Evolutionary conservation across 1,140 invertebrate genomes (phyloP).

Genomic region (Calliopsis andreniformis): DNA sequence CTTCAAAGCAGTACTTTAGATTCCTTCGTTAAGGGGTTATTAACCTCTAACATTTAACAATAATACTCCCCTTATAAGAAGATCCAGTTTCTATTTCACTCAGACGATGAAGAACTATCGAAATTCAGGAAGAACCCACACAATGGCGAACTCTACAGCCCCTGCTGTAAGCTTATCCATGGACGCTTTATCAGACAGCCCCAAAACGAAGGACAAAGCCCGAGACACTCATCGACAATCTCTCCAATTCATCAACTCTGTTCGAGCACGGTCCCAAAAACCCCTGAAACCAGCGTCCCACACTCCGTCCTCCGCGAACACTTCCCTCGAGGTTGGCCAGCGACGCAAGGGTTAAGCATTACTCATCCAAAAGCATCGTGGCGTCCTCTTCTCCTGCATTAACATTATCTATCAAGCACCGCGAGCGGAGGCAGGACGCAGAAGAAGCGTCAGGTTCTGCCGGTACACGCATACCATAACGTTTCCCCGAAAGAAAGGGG

Average conservation of each 20-base stretch:
- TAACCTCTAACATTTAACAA: too few species aligned
- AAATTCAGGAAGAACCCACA: not conserved
- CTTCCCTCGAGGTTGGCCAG: not conserved
- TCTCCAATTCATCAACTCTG: not conserved
- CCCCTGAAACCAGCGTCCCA: not conserved
- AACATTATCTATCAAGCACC: conserved; percentile 45
- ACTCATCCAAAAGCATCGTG: conserved; percentile 28
- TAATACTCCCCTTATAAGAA: too few species aligned
- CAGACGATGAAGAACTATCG: not conserved
- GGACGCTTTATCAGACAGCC: not conserved
- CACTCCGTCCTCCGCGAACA: not conserved
- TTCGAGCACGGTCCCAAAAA: conserved; percentile 4
- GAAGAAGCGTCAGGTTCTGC: conserved; percentile 47
- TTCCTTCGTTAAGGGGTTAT: too few species aligned
- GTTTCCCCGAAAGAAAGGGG: conserved; percentile 43
- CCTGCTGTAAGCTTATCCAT: too few species aligned
- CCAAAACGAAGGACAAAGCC: not conserved
- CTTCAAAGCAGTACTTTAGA: too few species aligned
- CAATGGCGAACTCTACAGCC: not conserved
- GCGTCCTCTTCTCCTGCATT: conserved; percentile 30
- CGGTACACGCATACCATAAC: conserved; percentile 37
- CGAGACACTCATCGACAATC: conserved; percentile 7
- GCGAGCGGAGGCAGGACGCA: not conserved
- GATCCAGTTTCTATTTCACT: too few species aligned
- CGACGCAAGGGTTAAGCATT: conserved; percentile 23